These are phyloP conservation scores for Nipponia nippon DNA, from an alignment of 2,113 vertebrate genomes.

Conservation along the genomic window DNA sequence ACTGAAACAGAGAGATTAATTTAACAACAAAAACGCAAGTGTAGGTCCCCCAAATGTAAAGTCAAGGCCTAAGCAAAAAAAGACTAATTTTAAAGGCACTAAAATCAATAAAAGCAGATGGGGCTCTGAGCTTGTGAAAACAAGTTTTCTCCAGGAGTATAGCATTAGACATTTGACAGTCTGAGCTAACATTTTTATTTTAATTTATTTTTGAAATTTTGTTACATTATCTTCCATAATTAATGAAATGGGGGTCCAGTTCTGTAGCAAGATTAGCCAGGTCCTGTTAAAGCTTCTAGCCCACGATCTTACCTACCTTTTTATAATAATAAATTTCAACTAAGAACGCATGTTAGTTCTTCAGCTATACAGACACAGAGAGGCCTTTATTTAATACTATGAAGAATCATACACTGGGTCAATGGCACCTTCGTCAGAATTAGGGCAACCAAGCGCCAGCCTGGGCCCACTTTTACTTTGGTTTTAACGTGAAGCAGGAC, in stretches of 20 bases:
- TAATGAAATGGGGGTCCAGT: neutral
- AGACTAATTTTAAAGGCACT: slow-evolving; percentile 28
- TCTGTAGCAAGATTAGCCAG: neutral
- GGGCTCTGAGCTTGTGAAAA: slow-evolving; percentile 21
- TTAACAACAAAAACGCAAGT: slow-evolving; percentile 14
- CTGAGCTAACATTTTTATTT: neutral
- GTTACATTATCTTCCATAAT: neutral
- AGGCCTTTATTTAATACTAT: neutral
- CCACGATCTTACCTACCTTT: neutral
- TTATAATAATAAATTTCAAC: neutral
- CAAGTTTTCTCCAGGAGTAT: slow-evolving; percentile 4
- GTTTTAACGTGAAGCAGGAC: neutral
- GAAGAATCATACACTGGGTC: neutral
- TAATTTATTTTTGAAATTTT: neutral
- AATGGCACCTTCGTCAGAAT: neutral
- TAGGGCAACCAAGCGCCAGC: neutral
- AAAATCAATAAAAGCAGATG: slow-evolving; percentile 49
- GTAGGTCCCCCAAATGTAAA: neutral
- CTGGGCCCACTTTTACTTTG: neutral
- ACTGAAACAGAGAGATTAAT: slow-evolving; percentile 25
- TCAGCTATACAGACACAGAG: neutral
- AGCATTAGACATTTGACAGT: slow-evolving; percentile 9
- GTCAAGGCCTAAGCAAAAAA: slow-evolving; percentile 13
- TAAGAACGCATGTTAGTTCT: neutral
- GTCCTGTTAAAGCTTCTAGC: neutral